Conservation (phyloP, 2,113 vertebrate genomes). For the Scartelaos histophorus region DNA sequence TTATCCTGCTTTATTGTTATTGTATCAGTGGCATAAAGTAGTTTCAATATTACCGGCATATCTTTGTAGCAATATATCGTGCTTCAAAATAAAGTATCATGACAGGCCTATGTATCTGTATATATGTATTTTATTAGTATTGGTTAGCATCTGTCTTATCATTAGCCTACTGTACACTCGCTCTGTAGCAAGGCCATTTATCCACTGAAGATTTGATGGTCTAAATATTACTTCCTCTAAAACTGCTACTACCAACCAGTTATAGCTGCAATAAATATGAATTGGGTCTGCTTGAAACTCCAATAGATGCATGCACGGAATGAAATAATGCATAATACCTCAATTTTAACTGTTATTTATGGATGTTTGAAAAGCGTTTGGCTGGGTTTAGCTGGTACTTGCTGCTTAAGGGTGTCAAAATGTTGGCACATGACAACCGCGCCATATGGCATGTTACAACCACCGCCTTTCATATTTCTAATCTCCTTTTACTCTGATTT, state of each 20-base stretch:
- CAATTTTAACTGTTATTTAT: neutral
- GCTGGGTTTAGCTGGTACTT: neutral
- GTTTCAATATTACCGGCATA: too few species aligned
- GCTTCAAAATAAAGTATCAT: too few species aligned
- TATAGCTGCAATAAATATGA: neutral
- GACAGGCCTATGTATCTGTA: neutral
- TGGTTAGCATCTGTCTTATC: neutral
- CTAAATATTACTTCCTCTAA: neutral
- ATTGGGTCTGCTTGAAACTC: neutral
- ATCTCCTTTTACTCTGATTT: neutral
- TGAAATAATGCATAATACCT: neutral
- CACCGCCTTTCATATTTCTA: neutral
- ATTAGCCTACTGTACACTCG: neutral
- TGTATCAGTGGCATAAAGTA: too few species aligned
- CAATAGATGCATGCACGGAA: neutral
- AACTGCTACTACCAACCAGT: neutral
- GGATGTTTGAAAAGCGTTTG: neutral
- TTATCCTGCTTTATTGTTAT: too few species aligned
- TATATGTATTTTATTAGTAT: neutral
- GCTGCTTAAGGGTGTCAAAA: neutral
- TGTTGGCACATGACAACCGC: neutral
- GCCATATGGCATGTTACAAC: conserved; percentile 4
- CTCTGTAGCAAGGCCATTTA: neutral
- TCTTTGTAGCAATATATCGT: too few species aligned
- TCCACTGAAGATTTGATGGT: neutral